phyloP scores from a whole-genome alignment of 2,888 invertebrate species.

The Scelioninae gen. 1 region DNA sequence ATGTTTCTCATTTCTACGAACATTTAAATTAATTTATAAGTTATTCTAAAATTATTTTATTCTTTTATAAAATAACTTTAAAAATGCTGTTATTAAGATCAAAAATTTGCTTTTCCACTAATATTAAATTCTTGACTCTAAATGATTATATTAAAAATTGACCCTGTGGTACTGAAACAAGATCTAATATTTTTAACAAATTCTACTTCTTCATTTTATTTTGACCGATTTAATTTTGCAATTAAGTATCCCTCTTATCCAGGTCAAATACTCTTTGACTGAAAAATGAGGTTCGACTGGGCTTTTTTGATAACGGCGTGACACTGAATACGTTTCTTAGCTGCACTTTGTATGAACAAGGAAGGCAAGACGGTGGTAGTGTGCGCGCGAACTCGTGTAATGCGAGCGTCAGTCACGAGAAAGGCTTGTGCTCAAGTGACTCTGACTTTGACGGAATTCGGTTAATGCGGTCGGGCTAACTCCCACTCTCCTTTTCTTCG shows the following conservation, averaged over 20 bases:
- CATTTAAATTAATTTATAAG: too few relatives aligned
- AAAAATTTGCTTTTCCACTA: too few relatives aligned
- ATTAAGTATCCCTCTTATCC: constrained; percentile 14
- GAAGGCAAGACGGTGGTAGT: constrained; percentile 45
- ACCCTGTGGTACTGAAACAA: not conserved
- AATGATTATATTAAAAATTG: too few relatives aligned
- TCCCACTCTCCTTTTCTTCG: constrained; percentile 44
- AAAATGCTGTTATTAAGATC: too few relatives aligned
- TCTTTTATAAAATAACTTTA: too few relatives aligned
- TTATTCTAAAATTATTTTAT: too few relatives aligned
- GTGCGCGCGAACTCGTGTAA: constrained; percentile 60
- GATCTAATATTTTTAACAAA: not conserved
- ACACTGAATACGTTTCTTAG: constrained; percentile 56
- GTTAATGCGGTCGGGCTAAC: constrained; percentile 66
- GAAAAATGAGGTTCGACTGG: constrained; percentile 42
- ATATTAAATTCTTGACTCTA: too few relatives aligned
- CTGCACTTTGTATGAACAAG: constrained; percentile 42
- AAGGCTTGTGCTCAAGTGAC: constrained; percentile 63
- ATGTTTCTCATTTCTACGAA: too few relatives aligned
- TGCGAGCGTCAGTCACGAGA: constrained; percentile 60
- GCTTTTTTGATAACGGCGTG: constrained; percentile 48
- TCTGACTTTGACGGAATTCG: constrained; percentile 69
- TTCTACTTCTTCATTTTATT: not conserved
- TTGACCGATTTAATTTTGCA: not conserved
- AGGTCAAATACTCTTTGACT: constrained; percentile 26